Conservation (phyloP, 2,888 invertebrate species). For the Phorcus lineatus region DNA sequence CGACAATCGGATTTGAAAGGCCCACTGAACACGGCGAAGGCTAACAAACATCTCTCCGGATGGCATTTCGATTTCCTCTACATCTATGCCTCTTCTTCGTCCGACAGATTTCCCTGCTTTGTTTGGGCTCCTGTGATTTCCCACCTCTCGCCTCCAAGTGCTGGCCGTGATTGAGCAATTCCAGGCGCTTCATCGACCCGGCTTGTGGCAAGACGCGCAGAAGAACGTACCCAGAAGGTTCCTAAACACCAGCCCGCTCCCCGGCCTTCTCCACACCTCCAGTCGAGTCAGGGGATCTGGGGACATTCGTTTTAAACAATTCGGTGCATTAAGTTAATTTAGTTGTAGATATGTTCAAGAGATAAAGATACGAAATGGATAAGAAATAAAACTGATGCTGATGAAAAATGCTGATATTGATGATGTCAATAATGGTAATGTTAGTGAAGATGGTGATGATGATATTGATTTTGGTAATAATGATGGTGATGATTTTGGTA, state of each 20-base stretch:
- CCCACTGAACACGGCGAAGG: conserved; percentile 22
- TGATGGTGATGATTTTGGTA: too few relatives aligned
- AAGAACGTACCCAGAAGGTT: not conserved
- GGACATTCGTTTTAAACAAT: too few relatives aligned
- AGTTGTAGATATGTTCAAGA: too few relatives aligned
- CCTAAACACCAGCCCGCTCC: not conserved
- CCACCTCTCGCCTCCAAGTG: conserved; percentile 23
- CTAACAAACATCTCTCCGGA: conserved; percentile 28
- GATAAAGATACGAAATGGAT: too few relatives aligned
- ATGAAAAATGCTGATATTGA: too few relatives aligned
- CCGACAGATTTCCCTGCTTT: conserved; percentile 22
- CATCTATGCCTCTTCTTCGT: conserved; percentile 12
- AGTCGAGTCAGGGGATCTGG: not conserved
- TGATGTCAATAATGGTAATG: too few relatives aligned
- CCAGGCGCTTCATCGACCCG: conserved; percentile 2
- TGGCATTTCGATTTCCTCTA: conserved; percentile 28
- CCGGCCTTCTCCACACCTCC: not conserved
- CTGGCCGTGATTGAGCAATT: conserved; percentile 26
- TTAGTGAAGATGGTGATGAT: too few relatives aligned
- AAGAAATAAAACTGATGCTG: too few relatives aligned
- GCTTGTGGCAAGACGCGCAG: not conserved
- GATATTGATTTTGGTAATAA: too few relatives aligned
- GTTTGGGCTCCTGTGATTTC: conserved; percentile 28
- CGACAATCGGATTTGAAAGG: conserved; percentile 28
- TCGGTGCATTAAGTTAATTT: too few relatives aligned